Evolutionary conservation across 2,888 invertebrate species (phyloP).

Genomic region (Hyposoter dolosus): DNA sequence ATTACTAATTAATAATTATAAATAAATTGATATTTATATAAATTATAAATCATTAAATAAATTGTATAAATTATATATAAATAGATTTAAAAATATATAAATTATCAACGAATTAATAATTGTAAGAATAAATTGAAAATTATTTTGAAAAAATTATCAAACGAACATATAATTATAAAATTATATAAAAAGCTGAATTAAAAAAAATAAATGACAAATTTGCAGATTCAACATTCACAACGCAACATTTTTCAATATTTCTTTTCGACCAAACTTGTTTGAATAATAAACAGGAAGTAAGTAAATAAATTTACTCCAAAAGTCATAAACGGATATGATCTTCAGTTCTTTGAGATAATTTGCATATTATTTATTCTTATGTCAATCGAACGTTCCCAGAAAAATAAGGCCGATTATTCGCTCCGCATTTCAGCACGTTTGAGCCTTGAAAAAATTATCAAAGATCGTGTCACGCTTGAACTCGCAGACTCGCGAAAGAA

Average conservation of each 20-base stretch:
- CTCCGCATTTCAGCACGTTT: constrained; percentile 3
- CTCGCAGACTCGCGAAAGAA: not conserved
- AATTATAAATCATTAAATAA: too few relatives aligned
- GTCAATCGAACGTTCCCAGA: not conserved
- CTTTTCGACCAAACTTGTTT: not conserved
- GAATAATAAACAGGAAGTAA: not conserved
- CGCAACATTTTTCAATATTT: not conserved
- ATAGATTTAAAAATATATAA: too few relatives aligned
- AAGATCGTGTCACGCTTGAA: not conserved
- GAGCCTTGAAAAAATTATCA: constrained; percentile 14
- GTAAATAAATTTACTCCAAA: not conserved
- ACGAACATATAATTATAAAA: not conserved
- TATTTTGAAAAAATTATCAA: too few relatives aligned
- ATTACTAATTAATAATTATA: too few relatives aligned
- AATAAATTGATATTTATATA: too few relatives aligned
- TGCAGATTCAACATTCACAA: not conserved
- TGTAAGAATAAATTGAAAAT: too few relatives aligned
- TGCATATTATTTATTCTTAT: not conserved
- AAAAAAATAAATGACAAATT: not conserved
- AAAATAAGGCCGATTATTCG: not conserved
- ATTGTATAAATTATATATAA: too few relatives aligned
- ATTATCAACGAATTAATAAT: too few relatives aligned
- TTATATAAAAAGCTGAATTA: not conserved
- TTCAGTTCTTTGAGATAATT: not conserved
- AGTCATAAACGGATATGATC: not conserved